Evolutionary conservation across 2,888 invertebrate species (phyloP).

Genomic region (Apocheima hispidaria): DNA sequence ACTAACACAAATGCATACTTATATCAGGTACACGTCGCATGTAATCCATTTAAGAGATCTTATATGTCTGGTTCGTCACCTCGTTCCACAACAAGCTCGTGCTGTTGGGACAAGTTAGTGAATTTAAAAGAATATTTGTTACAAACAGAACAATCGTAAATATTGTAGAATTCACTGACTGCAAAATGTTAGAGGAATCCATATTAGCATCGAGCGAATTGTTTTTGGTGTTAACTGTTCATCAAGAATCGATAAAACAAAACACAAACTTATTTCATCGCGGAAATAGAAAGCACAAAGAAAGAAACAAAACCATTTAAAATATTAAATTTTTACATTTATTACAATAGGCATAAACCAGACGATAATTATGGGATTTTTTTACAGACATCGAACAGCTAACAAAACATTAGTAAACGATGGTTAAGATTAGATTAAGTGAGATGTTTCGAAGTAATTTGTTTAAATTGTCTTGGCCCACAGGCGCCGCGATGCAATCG

Average conservation of each 20-base stretch:
- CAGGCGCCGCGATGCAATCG: not conserved
- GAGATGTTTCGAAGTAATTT: too few species aligned
- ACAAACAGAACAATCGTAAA: not conserved
- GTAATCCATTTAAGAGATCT: constrained; percentile 18
- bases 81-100: too few species aligned
- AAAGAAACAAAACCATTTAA: too few species aligned
- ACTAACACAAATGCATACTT: constrained; percentile 5
- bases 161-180: not conserved
- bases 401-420: constrained; percentile 1
- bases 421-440: constrained; percentile 1
- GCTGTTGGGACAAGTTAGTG: too few species aligned
- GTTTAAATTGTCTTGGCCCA: not conserved
- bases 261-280: too few species aligned
- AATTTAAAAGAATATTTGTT: too few species aligned
- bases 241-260: too few species aligned
- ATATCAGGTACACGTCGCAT: constrained; percentile 23
- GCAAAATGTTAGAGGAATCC: not conserved
- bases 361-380: not conserved
- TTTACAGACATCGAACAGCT: not conserved
- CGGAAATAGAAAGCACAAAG: too few species aligned
- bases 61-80: not conserved
- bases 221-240: too few species aligned
- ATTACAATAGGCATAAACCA: not conserved
- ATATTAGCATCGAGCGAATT: not conserved
- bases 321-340: too few species aligned